phyloP scores from a whole-genome alignment of 1,140 invertebrate genomes.

The Cydia fagiglandana region DNA sequence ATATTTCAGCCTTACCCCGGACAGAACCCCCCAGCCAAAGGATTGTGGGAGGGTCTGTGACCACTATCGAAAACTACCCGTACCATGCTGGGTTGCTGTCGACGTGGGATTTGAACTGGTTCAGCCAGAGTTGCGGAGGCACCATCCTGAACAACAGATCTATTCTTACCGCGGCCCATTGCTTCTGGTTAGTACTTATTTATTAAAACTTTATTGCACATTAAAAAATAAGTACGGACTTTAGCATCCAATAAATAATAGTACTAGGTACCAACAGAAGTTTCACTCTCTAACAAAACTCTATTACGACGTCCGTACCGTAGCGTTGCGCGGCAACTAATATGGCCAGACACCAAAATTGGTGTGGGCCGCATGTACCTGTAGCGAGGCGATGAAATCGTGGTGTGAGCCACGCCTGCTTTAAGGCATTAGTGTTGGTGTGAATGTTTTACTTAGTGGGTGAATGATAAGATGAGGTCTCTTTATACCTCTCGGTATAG shows the following conservation, averaged over 20 bases:
- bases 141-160: conserved; percentile 28
- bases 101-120: background rate
- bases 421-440: conserved; percentile 18
- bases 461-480: background rate
- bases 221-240: too few species aligned
- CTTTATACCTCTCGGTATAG: too few species aligned
- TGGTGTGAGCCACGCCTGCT: too few species aligned
- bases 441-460: background rate
- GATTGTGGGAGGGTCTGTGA: conserved; percentile 33
- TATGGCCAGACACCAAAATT: too few species aligned
- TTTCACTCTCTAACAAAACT: too few species aligned
- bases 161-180: conserved; percentile 31
- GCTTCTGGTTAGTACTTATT: conserved; percentile 24
- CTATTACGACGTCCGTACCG: too few species aligned
- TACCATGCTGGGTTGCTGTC: conserved; percentile 12
- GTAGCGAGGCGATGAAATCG: too few species aligned
- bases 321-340: too few species aligned
- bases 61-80: conserved; percentile 32
- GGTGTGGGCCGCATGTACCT: too few species aligned
- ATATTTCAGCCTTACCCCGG: background rate
- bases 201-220: too few species aligned
- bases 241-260: too few species aligned
- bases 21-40: background rate
- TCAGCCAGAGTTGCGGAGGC: conserved; percentile 25
- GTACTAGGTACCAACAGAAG: too few species aligned